phyloP scores from a whole-genome alignment of 2,113 vertebrate genomes.

The Brachirus orientalis region DNA sequence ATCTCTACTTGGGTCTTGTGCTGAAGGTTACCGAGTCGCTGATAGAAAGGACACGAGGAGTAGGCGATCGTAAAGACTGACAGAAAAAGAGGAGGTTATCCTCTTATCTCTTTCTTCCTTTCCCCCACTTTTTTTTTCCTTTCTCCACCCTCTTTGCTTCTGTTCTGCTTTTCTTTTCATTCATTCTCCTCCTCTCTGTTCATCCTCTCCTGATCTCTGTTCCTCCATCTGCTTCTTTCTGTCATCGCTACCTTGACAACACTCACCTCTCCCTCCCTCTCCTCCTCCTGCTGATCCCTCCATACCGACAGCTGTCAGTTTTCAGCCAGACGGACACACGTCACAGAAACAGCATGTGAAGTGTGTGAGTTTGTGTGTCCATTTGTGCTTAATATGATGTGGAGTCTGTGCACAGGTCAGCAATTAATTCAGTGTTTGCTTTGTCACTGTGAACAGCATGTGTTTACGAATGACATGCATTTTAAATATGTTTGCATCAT shows the following conservation, averaged over 20 bases:
- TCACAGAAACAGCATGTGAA: conserved; percentile 31
- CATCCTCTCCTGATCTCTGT: conserved; percentile 56
- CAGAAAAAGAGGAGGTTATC: conserved; percentile 47
- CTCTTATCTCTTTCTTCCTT: conserved; percentile 18
- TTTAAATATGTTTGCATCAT: conserved; percentile 35
- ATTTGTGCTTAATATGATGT: conserved; percentile 32
- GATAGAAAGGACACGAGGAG: conserved; percentile 68
- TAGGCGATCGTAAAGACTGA: conserved; percentile 72
- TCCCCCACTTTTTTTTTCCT: neutral
- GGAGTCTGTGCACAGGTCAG: conserved; percentile 18
- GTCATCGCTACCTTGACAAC: conserved; percentile 52
- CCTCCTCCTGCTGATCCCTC: conserved; percentile 28
- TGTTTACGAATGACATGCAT: conserved; percentile 30
- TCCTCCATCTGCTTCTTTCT: conserved; percentile 52
- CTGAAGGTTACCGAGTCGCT: conserved; percentile 76
- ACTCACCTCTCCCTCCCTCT: conserved; percentile 38
- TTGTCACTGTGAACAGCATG: neutral
- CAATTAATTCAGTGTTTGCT: conserved; percentile 28
- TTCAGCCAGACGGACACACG: conserved; percentile 40
- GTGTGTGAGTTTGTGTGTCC: conserved; percentile 19
- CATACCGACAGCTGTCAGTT: conserved; percentile 68
- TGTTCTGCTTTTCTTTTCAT: neutral
- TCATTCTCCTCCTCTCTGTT: conserved; percentile 10
- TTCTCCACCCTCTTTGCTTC: neutral
- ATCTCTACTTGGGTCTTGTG: conserved; percentile 73